Evolutionary conservation across 2,797 vertebrate genomes (phyloP).

Genomic region (Delichon dasypus): DNA sequence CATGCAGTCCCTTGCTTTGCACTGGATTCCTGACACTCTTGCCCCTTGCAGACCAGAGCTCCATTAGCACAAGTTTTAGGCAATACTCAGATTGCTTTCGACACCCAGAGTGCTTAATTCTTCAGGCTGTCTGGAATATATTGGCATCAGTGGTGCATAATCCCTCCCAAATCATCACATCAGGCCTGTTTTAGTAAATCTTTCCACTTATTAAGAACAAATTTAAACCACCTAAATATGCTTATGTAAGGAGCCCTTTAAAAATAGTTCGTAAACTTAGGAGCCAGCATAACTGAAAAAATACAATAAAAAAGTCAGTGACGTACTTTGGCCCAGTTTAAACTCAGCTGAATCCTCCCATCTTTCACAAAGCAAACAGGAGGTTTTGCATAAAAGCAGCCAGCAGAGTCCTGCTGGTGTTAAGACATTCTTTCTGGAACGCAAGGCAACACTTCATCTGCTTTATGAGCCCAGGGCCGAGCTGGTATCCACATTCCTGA

Average conservation of each 20-base stretch:
- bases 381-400: neutral
- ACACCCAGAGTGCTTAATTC: constrained; percentile 38
- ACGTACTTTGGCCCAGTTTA: neutral
- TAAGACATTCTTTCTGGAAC: neutral
- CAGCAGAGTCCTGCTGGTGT: neutral
- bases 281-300: constrained; percentile 21
- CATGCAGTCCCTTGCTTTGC: neutral
- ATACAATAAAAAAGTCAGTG: neutral
- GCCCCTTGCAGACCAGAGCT: neutral
- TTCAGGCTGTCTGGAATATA: constrained; percentile 52
- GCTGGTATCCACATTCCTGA: neutral
- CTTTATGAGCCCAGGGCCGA: neutral
- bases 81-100: constrained; percentile 3
- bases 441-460: neutral
- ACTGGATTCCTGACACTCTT: neutral
- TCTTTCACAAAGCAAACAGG: neutral
- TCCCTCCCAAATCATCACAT: constrained; percentile 56
- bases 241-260: constrained; percentile 31
- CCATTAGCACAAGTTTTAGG: neutral
- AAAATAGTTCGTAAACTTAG: neutral
- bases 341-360: neutral
- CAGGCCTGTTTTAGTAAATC: constrained; percentile 44
- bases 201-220: constrained; percentile 58
- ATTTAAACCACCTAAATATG: neutral
- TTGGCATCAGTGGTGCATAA: constrained; percentile 41